These are phyloP conservation scores for Ctenicera cuprea DNA, from an alignment of 2,888 invertebrate species.

Conservation along the genomic window DNA sequence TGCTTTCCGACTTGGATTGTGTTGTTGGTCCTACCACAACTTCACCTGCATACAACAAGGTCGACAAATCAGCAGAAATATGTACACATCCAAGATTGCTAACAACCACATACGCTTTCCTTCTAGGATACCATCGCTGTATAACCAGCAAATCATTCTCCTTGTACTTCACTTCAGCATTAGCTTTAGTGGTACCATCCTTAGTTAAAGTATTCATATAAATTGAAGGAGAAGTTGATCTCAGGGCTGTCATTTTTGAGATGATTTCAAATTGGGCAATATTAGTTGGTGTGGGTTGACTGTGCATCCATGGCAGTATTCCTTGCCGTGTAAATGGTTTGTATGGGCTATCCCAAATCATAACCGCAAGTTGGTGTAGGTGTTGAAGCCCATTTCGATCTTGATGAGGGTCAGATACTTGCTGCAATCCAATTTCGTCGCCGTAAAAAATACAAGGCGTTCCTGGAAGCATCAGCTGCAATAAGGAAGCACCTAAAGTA, in stretches of 20 bases:
- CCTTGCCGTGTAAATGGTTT: conserved; percentile 73
- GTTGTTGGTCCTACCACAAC: conserved; percentile 75
- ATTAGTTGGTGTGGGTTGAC: conserved; percentile 73
- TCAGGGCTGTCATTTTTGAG: conserved; percentile 76
- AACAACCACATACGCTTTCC: conserved; percentile 85
- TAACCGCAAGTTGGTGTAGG: conserved; percentile 81
- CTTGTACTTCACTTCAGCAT: conserved; percentile 81
- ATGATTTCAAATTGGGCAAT: conserved; percentile 76
- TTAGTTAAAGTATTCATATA: conserved; percentile 83
- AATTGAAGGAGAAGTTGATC: conserved; percentile 81
- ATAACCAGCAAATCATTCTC: conserved; percentile 80
- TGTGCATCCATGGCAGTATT: conserved; percentile 80
- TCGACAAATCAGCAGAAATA: conserved; percentile 82
- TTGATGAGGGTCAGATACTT: conserved; percentile 75
- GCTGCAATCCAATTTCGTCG: conserved; percentile 88
- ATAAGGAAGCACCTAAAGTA: conserved; percentile 80
- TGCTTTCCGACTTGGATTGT: conserved; percentile 69
- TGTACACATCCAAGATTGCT: conserved; percentile 81
- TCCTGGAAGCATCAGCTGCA: conserved; percentile 90
- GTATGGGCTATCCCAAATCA: conserved; percentile 77
- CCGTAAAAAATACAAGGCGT: conserved; percentile 93
- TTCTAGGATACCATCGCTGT: conserved; percentile 86
- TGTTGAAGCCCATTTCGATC: conserved; percentile 78
- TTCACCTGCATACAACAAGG: conserved; percentile 84
- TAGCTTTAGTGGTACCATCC: conserved; percentile 78